Conservation (phyloP, 2,113 vertebrate genomes). For the Sphaerodactylus townsendi region DNA sequence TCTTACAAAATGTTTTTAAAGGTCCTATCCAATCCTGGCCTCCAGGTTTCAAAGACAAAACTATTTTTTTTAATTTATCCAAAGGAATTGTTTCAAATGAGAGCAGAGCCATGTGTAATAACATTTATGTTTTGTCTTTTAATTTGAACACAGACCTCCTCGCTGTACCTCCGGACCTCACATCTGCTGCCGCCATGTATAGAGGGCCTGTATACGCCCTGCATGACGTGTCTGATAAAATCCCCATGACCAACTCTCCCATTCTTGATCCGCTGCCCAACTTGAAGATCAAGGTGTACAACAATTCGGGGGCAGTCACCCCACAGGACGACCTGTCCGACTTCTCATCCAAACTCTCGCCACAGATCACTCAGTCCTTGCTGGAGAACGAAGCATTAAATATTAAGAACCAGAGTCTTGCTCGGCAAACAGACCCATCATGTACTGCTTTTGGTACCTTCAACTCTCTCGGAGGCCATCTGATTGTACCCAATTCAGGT, state of each 20-base stretch:
- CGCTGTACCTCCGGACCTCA: conserved; percentile 91
- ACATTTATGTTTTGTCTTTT: not conserved
- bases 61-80: not conserved
- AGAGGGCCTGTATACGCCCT: conserved; percentile 92
- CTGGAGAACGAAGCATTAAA: conserved; percentile 89
- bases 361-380: conserved; percentile 88
- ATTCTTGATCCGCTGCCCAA: conserved; percentile 93
- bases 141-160: conserved; percentile 83
- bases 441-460: conserved; percentile 91
- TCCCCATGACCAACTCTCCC: conserved; percentile 96
- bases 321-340: conserved; percentile 91
- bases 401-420: conserved; percentile 87
- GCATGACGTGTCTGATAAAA: conserved; percentile 94
- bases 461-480: conserved; percentile 93
- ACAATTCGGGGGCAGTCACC: conserved; percentile 87
- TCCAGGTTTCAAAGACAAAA: not conserved
- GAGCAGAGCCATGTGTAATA: not conserved
- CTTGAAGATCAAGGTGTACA: conserved; percentile 96
- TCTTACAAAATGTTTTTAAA: too few species aligned
- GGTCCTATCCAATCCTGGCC: too few species aligned
- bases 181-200: conserved; percentile 95
- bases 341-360: conserved; percentile 90
- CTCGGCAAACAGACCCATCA: conserved; percentile 88
- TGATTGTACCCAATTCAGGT: conserved; percentile 95
- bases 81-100: not conserved